Conservation (phyloP, 1,140 invertebrate species). For the Diorhabda elongata region DNA sequence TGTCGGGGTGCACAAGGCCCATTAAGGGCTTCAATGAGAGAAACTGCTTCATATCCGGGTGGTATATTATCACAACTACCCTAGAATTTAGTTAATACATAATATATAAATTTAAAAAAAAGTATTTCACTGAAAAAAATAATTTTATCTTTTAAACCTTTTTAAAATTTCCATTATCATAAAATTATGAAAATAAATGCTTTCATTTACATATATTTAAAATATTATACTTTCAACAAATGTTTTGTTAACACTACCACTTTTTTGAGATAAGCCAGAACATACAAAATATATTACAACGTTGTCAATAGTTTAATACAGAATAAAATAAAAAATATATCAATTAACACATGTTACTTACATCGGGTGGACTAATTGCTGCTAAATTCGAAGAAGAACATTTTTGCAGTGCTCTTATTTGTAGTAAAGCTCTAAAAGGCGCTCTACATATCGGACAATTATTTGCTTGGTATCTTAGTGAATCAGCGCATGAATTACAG, state of each 20-base stretch:
- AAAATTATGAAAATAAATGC: no score
- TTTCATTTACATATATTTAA: no score
- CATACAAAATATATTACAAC: no score
- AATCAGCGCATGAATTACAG: constrained; percentile 96
- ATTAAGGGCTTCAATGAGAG: constrained; percentile 97
- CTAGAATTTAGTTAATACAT: constrained; percentile 15
- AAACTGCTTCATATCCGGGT: constrained; percentile 89
- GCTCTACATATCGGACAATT: constrained; percentile 98
- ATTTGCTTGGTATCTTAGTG: constrained; percentile 92
- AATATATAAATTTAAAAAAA: neutral
- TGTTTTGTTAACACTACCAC: no score
- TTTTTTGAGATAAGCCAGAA: no score
- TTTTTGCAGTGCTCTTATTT: constrained; percentile 92
- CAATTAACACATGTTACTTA: constrained; percentile 34
- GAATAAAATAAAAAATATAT: no score
- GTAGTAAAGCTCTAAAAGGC: constrained; percentile 92
- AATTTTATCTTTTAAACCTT: no score
- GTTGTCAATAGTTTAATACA: no score
- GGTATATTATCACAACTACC: constrained; percentile 78
- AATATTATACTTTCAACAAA: no score
- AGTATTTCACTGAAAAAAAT: neutral
- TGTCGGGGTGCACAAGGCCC: constrained; percentile 70
- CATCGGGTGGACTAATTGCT: constrained; percentile 53
- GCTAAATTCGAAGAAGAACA: constrained; percentile 53
- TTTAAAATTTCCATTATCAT: no score